phyloP scores from a whole-genome alignment of 2,888 invertebrate genomes.

The Pogonocherus hispidulus region DNA sequence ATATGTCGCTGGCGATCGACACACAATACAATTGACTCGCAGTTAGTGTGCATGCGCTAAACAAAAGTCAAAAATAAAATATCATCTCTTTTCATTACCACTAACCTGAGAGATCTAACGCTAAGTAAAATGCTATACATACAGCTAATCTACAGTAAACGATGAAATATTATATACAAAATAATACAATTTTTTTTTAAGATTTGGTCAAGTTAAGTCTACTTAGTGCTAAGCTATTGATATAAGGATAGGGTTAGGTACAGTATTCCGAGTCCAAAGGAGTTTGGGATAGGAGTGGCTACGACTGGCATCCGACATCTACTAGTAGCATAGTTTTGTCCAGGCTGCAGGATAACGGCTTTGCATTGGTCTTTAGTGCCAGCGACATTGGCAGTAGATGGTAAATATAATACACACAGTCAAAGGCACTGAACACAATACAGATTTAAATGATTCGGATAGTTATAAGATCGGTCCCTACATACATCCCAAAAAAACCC shows the following conservation, averaged over 20 bases:
- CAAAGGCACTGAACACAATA: conserved; percentile 34
- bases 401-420: conserved; percentile 2
- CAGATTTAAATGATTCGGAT: conserved; percentile 12
- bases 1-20: conserved; percentile 64
- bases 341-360: conserved; percentile 45
- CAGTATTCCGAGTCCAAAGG: conserved; percentile 46
- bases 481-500: not conserved
- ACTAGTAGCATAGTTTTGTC: conserved; percentile 47
- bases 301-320: conserved; percentile 50
- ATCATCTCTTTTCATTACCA: conserved; percentile 65
- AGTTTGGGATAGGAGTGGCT: conserved; percentile 43
- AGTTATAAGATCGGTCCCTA: not conserved
- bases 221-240: conserved; percentile 66
- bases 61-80: conserved; percentile 62
- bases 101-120: conserved; percentile 68
- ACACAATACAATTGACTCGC: conserved; percentile 68
- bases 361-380: conserved; percentile 18
- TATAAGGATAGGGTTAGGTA: conserved; percentile 40
- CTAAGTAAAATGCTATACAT: conserved; percentile 70
- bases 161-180: conserved; percentile 68
- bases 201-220: conserved; percentile 64
- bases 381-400: conserved; percentile 36
- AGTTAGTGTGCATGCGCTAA: conserved; percentile 67
- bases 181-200: conserved; percentile 64
- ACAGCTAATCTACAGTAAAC: conserved; percentile 69